Conservation (phyloP, 1,140 invertebrate species). For the Drosophila pallidifrons region DNA sequence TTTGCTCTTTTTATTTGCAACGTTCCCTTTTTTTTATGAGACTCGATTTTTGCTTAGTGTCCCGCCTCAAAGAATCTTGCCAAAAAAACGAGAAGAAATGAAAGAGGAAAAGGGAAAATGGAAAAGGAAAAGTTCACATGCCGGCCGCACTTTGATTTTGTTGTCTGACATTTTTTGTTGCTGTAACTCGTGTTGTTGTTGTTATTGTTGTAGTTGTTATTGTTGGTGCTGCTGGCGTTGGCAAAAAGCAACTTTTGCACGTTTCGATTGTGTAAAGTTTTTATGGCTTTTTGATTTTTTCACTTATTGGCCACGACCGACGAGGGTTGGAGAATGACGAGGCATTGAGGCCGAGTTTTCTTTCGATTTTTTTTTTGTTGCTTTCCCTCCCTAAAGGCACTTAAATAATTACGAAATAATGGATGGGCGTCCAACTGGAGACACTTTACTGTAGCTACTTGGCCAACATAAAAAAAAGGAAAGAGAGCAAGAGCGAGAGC, state of each 20-base stretch:
- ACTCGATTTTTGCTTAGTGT: constrained; percentile 61
- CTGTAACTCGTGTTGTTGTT: constrained; percentile 44
- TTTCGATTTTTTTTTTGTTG: background rate
- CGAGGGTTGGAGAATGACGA: background rate
- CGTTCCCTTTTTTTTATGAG: constrained; percentile 69
- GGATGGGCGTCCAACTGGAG: constrained; percentile 56
- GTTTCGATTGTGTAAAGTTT: constrained; percentile 84
- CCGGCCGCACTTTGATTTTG: constrained; percentile 79
- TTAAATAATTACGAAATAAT: constrained; percentile 83
- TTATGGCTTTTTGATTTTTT: constrained; percentile 84
- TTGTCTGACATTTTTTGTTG: constrained; percentile 58
- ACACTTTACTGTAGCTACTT: constrained; percentile 54
- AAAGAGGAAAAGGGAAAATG: constrained; percentile 37
- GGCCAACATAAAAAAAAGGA: background rate
- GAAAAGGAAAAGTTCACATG: constrained; percentile 64
- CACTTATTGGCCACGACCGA: constrained; percentile 67
- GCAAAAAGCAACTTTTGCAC: constrained; percentile 83
- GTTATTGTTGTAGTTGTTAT: constrained; percentile 39
- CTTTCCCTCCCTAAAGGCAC: constrained; percentile 56
- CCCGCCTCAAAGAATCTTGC: constrained; percentile 22
- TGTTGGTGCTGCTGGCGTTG: constrained; percentile 68
- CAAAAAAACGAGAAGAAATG: constrained; percentile 15
- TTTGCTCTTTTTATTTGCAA: constrained; percentile 72
- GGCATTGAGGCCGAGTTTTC: background rate
- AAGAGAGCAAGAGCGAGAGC: background rate